Percentiles rank a stretch among this genome's conserved stretches.
phyloP scores from a whole-genome alignment of 2,888 invertebrate species.

The Andrena bucephala region DNA sequence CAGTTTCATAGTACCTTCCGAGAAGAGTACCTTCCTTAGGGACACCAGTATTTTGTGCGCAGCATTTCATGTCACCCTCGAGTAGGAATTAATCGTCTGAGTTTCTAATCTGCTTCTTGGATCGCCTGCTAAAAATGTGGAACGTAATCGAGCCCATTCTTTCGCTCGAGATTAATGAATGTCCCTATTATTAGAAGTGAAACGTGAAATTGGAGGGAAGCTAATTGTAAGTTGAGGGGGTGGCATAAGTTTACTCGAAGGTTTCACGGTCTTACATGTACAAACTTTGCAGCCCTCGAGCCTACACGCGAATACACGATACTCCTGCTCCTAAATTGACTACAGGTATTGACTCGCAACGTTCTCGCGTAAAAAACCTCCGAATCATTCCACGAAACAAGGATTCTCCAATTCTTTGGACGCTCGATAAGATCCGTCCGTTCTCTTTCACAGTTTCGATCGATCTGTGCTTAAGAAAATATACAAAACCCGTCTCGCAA shows the following conservation, averaged over 20 bases:
- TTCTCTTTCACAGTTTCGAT: not conserved
- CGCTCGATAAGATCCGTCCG: not conserved
- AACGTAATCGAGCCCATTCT: not conserved
- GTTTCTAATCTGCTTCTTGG: no score
- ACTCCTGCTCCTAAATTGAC: constrained; percentile 67
- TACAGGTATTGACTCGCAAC: constrained; percentile 70
- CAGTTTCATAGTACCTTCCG: constrained; percentile 67
- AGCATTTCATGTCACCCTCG: constrained; percentile 67
- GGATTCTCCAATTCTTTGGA: not conserved
- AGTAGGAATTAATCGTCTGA: constrained; percentile 13
- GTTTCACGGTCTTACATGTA: constrained; percentile 47
- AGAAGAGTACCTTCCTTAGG: constrained; percentile 60
- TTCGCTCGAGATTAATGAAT: no score
- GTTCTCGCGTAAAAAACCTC: constrained; percentile 59
- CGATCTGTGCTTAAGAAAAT: constrained; percentile 40
- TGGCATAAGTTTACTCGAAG: constrained; percentile 36
- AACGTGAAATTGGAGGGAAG: no score
- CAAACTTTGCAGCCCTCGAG: constrained; percentile 44
- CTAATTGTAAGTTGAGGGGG: not conserved
- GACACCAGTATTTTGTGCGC: constrained; percentile 78
- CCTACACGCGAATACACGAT: constrained; percentile 38
- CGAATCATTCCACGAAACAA: constrained; percentile 33
- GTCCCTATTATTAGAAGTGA: not conserved
- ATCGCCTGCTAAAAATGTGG: no score
- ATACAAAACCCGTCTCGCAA: constrained; percentile 30